Evolutionary conservation across 1,140 invertebrate species (phyloP), one percentile per base, ranked within the genome.

Genomic region (Sminthurides bifidus): DNA sequence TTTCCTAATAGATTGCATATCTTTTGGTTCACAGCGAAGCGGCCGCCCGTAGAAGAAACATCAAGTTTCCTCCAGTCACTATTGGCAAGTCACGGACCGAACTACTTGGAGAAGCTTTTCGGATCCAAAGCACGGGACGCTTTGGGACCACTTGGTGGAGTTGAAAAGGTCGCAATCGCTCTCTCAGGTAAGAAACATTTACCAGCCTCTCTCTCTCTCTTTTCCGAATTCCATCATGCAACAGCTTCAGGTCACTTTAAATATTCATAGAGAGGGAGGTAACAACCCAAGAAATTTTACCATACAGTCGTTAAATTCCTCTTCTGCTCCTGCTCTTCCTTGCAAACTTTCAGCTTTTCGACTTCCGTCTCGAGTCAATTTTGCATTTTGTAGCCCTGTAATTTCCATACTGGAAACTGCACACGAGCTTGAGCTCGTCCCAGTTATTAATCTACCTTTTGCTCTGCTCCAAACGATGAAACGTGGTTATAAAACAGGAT

Each of bases 61-160:
- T 86, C 88, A 26, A 91, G 87, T 60, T 95, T 96, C 73, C 73
- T 95, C 51, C 88, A 94, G 24, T 53, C 88, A 8, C 75, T 96
- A 55, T 73, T 95, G 55, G 85, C 87, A 19, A 92, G 88, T 56
- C 92, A 96, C 72, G 92, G 92, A 61, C 89, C 91, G 58, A 93
- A 95, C 74, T 96, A 94, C 70, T 75, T 95, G 66, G 91, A 93
- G 71, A 96, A 95, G 72, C 75, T 96, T 27, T 95, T 95, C 66
- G 92, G 91, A 49, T 85, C 79, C 68, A 94, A 93, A 75, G 92
- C 92, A 17, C 76, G 90, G 60, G 87, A 94, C 68, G 85, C 89
- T 0, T 76, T 95, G 24, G 80, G 81, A 59, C 88, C 87, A 0
- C 76, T 96, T 21, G 92, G 92, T 26, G 92, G 92, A 30, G 87